These are phyloP conservation scores for Potamilus streckersoni DNA, from an alignment of 1,140 invertebrate species.

Conservation along the genomic window DNA sequence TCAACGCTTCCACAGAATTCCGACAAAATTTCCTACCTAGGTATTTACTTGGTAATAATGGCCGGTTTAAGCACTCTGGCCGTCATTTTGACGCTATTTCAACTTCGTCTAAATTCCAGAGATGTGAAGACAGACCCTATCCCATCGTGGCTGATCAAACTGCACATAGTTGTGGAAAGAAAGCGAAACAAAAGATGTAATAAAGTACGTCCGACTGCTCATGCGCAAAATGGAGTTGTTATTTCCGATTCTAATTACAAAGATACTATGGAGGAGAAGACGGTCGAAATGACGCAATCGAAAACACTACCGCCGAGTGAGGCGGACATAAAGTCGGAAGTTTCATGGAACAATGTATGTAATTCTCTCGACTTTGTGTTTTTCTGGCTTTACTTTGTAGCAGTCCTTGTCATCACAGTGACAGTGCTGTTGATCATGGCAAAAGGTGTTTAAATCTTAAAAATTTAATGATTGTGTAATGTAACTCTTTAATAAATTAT, in stretches of 20 bases:
- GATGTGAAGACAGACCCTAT: background rate
- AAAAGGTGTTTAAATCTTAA: too few relatives aligned
- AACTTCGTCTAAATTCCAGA: conserved; percentile 18
- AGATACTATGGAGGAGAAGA: conserved; percentile 2
- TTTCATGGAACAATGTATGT: conserved; percentile 21
- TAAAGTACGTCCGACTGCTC: background rate
- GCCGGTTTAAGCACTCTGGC: conserved; percentile 10
- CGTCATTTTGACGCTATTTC: conserved; percentile 9
- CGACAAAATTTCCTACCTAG: conserved; percentile 26
- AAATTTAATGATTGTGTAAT: too few relatives aligned
- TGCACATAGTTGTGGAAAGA: background rate
- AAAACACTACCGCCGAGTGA: background rate
- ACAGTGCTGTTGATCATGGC: too few relatives aligned
- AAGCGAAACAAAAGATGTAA: background rate
- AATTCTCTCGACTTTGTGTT: conserved; percentile 26
- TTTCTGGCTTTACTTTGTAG: conserved; percentile 26
- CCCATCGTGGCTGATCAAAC: background rate
- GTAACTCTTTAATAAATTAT: too few relatives aligned
- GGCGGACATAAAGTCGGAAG: background rate
- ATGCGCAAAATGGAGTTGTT: background rate
- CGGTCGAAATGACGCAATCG: conserved; percentile 2
- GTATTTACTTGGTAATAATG: conserved; percentile 20
- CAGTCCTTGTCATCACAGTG: too few relatives aligned
- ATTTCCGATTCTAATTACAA: background rate
- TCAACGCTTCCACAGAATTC: conserved; percentile 32